A percentile compares a stretch with the other conserved stretches of the same genome.
Conservation (phyloP, 2,113 vertebrate species). For the Ranitomeya imitator region DNA sequence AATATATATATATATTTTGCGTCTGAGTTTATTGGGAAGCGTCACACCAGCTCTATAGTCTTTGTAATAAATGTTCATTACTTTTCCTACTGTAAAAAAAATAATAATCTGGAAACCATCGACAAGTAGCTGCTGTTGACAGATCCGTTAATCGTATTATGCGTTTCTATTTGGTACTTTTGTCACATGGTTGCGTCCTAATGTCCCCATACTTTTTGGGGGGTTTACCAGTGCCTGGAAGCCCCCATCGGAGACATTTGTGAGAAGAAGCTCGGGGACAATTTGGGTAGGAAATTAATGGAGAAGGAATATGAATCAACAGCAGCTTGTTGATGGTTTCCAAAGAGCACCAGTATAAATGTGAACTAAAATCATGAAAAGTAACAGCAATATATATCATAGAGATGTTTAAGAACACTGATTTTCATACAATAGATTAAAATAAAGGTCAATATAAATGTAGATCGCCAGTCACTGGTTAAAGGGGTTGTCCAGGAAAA, state of each 20-base stretch:
- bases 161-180: not conserved
- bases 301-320: not conserved
- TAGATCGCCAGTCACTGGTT: too few species aligned
- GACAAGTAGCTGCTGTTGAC: not conserved
- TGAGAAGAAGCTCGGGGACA: too few species aligned
- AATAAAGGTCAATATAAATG: not conserved
- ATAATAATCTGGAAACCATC: not conserved
- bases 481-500: too few species aligned
- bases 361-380: not conserved
- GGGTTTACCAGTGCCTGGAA: too few species aligned
- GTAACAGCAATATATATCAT: not conserved
- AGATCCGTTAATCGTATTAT: not conserved
- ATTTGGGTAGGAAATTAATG: too few species aligned
- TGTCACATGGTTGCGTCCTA: too few species aligned
- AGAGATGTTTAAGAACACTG: not conserved
- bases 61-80: not conserved
- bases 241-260: too few species aligned
- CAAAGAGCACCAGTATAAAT: not conserved
- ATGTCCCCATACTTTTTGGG: too few species aligned
- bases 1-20: not conserved
- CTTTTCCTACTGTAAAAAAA: not conserved
- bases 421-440: not conserved
- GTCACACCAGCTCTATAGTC: not conserved
- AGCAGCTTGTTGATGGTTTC: not conserved
- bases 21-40: not conserved